Base-by-base conservation (phyloP, 2,113 vertebrate genomes). In the Rhea americana region DNA sequence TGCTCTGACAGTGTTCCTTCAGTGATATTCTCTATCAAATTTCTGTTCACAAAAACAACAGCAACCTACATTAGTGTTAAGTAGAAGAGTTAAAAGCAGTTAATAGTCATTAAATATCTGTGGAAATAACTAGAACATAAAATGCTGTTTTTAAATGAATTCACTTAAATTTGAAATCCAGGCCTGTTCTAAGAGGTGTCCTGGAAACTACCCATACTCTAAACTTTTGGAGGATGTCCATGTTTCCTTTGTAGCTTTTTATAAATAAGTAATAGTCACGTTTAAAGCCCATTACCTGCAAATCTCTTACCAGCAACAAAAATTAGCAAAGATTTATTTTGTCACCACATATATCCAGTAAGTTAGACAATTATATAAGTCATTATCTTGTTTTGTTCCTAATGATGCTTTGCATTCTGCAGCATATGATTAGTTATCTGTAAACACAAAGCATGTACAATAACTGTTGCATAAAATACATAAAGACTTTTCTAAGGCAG, bases 1-100 rank as follows among this genome's bases (percentile, higher is more conserved):
- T 99, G 99, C 43, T 99, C 98, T 26, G 96, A 97, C 82, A 99
- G 97, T 0, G 84, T 93, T 82, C 93, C 96, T 20, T 45, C 95
- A 78, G 93, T 94, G 14, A 98, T 93, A 81, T 82, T 95, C 67
- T 96, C 87, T 81, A 99, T 51, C 86, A 98, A 94, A 50, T 96
- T 96, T 96, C 99, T 99, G 96, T 87, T 53, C 45, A 87, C 66
- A 93, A 94, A 82, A 91, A 66, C 10, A 87, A 55, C 32, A 92
- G 28, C 41, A 32, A n/a, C 3, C 13, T 51, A 53, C 18, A 3
- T 96, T 37, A 95, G 76, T 61, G 82, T 73, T 72, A 89, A 91
- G 48, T 19, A 47, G 58, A 71, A 51, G 59, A 94, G 32, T 74
- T 86, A 32, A 95, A 65, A 75, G 1, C 45, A 93, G 47, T 66